Evolutionary conservation across 2,888 invertebrate species (phyloP).

Genomic region (Lasius platythorax): DNA sequence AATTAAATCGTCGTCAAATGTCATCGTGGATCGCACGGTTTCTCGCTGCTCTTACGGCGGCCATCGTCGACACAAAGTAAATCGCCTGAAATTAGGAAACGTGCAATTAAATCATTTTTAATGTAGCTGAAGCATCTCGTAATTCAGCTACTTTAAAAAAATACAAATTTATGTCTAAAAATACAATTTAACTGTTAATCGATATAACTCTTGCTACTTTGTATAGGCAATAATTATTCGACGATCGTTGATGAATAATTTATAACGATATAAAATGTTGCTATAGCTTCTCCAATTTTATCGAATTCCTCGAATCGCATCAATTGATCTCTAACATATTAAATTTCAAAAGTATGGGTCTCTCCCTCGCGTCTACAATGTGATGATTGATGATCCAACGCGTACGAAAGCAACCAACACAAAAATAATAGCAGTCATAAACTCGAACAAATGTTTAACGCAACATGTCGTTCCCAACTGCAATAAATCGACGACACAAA

Average conservation of each 20-base stretch:
- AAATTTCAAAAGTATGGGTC: background rate
- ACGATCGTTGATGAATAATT: slow-evolving; percentile 30
- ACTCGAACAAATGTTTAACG: slow-evolving; percentile 49
- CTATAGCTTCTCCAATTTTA: background rate
- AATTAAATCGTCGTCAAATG: slow-evolving; percentile 75
- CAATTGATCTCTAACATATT: slow-evolving; percentile 6
- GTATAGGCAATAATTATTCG: background rate
- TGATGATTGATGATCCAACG: slow-evolving; percentile 36
- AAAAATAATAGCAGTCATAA: slow-evolving; percentile 51
- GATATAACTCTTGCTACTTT: background rate
- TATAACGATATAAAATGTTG: slow-evolving; percentile 28
- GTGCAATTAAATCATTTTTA: slow-evolving; percentile 45
- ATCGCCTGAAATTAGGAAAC: slow-evolving; percentile 50
- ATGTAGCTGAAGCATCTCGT: background rate
- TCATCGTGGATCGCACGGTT: slow-evolving; percentile 60
- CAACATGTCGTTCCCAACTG: slow-evolving; percentile 38
- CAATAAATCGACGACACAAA: slow-evolving; percentile 42
- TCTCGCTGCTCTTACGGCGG: slow-evolving; percentile 56
- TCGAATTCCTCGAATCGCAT: background rate
- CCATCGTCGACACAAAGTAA: slow-evolving; percentile 26
- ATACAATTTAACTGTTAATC: slow-evolving; percentile 10
- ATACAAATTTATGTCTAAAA: slow-evolving; percentile 15
- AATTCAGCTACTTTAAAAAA: slow-evolving; percentile 2
- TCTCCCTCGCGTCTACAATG: slow-evolving; percentile 9
- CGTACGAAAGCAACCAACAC: slow-evolving; percentile 26